These are phyloP conservation scores for Chelon auratus DNA, from an alignment of 2,797 vertebrate genomes.

Conservation along the genomic window DNA sequence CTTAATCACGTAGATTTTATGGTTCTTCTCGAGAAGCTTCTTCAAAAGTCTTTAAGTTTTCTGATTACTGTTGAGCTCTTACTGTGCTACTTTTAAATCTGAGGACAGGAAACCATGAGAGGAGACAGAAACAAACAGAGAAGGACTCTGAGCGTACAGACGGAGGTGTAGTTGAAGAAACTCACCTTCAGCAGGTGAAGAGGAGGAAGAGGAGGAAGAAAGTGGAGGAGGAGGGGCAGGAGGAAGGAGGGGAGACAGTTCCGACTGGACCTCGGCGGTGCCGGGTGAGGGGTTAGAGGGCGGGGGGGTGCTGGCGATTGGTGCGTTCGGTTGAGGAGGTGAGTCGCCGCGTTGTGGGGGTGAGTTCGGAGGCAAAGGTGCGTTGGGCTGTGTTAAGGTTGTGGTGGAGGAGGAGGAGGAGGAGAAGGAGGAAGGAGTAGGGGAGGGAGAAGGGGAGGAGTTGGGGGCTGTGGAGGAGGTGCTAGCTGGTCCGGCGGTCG, in stretches of 20 bases:
- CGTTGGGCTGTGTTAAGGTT: constrained; percentile 75
- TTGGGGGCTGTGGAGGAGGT: constrained; percentile 81
- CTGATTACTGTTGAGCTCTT: no score
- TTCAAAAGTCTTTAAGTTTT: no score
- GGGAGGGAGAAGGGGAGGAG: constrained; percentile 73
- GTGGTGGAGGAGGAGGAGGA: constrained; percentile 78
- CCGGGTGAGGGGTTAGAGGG: constrained; percentile 56
- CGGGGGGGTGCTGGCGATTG: constrained; percentile 23
- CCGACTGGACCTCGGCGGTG: constrained; percentile 79
- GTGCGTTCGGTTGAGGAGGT: constrained; percentile 34
- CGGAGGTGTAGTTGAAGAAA: constrained; percentile 47
- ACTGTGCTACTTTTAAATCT: not conserved
- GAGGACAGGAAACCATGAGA: not conserved
- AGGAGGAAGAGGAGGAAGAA: constrained; percentile 78
- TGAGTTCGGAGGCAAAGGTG: constrained; percentile 69
- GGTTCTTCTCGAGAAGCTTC: no score
- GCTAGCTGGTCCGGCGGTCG: constrained; percentile 64
- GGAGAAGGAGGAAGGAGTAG: constrained; percentile 73
- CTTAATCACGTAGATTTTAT: no score
- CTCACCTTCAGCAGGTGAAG: constrained; percentile 92
- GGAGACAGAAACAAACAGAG: not conserved
- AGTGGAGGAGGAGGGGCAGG: constrained; percentile 72
- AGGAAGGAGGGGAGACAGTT: constrained; percentile 88
- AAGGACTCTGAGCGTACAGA: not conserved
- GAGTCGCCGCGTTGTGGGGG: constrained; percentile 56